Evolutionary conservation across 2,113 vertebrate species (phyloP).

Genomic region (Odocoileus virginianus): DNA sequence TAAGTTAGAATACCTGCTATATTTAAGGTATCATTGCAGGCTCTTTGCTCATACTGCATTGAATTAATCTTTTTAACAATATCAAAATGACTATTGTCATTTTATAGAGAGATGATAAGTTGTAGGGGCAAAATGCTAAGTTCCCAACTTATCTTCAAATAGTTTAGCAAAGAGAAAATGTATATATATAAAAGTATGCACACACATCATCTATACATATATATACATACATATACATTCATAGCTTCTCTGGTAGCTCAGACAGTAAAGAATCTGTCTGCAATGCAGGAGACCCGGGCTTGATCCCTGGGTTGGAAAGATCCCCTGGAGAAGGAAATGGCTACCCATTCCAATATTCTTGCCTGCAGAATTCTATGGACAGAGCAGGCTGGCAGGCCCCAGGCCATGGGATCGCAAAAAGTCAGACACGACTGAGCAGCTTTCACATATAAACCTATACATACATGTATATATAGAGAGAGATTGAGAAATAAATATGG

Average conservation of each 20-base stretch:
- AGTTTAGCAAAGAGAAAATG: background rate
- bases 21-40: background rate
- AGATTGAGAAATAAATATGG: background rate
- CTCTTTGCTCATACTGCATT: background rate
- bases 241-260: background rate
- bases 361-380: background rate
- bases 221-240: background rate
- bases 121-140: background rate
- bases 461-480: accelerated
- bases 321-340: background rate
- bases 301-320: background rate
- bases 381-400: background rate
- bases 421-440: background rate
- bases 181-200: background rate
- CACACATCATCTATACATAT: too few species aligned
- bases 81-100: background rate
- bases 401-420: background rate
- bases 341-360: background rate
- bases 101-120: background rate
- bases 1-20: background rate
- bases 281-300: background rate
- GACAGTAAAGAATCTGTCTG: background rate
- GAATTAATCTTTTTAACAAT: background rate
- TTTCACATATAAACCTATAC: background rate
- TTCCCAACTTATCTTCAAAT: background rate